Conservation (phyloP, 2,888 invertebrate genomes). For the Microplitis manilae region DNA sequence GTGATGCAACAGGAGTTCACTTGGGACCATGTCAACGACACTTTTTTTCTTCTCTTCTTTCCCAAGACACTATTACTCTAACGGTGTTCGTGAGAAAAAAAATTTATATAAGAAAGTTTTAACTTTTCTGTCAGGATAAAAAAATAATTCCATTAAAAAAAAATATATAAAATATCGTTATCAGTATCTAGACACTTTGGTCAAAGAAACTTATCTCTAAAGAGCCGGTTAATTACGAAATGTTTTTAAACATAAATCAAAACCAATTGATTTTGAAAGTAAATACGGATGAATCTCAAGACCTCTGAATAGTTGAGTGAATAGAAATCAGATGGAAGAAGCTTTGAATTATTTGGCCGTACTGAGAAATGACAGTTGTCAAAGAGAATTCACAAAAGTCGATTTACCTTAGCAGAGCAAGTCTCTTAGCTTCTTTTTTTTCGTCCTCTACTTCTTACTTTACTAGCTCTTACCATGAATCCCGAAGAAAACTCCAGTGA, state of each 20-base stretch:
- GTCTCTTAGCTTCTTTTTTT: slow-evolving; percentile 5
- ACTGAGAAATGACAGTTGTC: slow-evolving; percentile 34
- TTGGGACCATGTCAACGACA: background rate
- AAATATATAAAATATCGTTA: too few relatives aligned
- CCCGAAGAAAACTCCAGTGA: slow-evolving; percentile 24
- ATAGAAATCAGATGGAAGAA: slow-evolving; percentile 9
- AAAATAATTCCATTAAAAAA: too few relatives aligned
- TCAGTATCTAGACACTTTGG: too few relatives aligned
- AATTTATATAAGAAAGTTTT: too few relatives aligned
- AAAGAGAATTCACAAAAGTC: slow-evolving; percentile 44
- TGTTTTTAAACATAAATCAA: background rate
- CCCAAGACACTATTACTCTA: background rate
- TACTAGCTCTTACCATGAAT: background rate
- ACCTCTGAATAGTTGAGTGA: slow-evolving; percentile 27
- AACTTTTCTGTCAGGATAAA: too few relatives aligned
- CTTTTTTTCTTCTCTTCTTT: background rate
- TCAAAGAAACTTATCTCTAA: too few relatives aligned
- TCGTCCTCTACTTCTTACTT: background rate
- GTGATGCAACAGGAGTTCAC: slow-evolving; percentile 43
- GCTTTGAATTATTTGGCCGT: slow-evolving; percentile 8
- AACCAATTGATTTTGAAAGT: slow-evolving; percentile 36
- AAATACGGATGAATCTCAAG: slow-evolving; percentile 25
- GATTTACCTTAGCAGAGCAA: slow-evolving; percentile 39
- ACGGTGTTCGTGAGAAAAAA: background rate
- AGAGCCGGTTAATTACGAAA: too few relatives aligned